Percentiles rank a stretch among this genome's conserved stretches.
These are phyloP conservation scores for Machimus rusticus DNA, from an alignment of 2,888 invertebrate species.

Conservation along the genomic window DNA sequence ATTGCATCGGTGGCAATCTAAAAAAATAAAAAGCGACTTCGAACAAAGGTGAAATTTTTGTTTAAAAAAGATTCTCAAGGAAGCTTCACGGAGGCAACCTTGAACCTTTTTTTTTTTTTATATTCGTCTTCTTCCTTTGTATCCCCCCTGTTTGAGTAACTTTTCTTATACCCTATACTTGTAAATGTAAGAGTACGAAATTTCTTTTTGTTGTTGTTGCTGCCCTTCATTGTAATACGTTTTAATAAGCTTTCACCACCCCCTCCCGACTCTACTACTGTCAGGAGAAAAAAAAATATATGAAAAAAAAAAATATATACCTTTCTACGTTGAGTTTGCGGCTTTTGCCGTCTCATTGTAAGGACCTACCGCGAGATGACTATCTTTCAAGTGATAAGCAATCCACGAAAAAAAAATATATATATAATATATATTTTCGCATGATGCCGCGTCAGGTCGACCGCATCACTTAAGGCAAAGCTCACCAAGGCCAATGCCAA, in stretches of 20 bases:
- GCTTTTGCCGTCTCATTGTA: background rate
- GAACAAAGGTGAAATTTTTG: background rate
- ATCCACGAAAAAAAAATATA: background rate
- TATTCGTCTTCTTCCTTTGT: background rate
- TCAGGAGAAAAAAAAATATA: background rate
- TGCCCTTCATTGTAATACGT: slow-evolving; percentile 24
- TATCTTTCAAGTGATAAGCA: slow-evolving; percentile 20
- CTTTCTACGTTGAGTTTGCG: background rate
- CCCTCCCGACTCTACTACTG: background rate
- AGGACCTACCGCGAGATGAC: background rate
- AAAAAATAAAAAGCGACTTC: background rate
- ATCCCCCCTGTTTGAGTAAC: background rate
- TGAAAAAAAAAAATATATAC: background rate
- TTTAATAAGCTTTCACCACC: slow-evolving; percentile 26
- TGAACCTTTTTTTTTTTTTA: slow-evolving; percentile 33
- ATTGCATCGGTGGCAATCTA: background rate
- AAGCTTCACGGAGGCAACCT: slow-evolving; percentile 23
- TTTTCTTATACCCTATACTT: slow-evolving; percentile 3
- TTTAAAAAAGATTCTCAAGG: background rate
- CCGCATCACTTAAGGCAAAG: slow-evolving; percentile 2
- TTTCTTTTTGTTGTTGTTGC: background rate
- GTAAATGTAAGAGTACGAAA: slow-evolving; percentile 9
- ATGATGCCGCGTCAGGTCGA: background rate
- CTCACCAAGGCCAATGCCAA: slow-evolving; percentile 26
- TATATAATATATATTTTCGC: no score